Evolutionary conservation across 2,113 vertebrate species (phyloP), one percentile per base, ranked within the genome.

Genomic region (Takifugu bimaculatus): DNA sequence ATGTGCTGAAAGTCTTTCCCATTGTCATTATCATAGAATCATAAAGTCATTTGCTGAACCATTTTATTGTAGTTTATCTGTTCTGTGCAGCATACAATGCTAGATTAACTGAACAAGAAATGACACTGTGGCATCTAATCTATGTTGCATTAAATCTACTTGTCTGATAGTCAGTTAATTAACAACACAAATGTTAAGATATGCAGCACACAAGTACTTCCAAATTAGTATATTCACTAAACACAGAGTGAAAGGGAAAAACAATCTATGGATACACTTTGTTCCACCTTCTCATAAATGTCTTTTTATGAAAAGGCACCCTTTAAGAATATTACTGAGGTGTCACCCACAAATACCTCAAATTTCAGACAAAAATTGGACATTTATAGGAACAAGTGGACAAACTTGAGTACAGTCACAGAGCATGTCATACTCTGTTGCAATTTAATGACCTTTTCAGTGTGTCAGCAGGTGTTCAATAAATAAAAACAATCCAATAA

Each of bases 291-390:
- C 88, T 89, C 88, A 91, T 92, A 90, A 91, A 89, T 15, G 27
- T 78, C 75, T 81, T 63, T 89, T 91, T 89, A 91, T 89, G 89
- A 90, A 89, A 91, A 91, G 86, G 88, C 89, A 91, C 90, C 57
- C 51, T 63, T 42, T 3, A 6, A 61, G 59, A 53, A 53, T 14
- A 68, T 27, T 63, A 78, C 57, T 77, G 69, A 71, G 72, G 75
- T 57, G 49, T 68, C 54, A 60, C 68, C 45, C 70, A 60, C 63
- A 72, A 68, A 80, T 55, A 80, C 65, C 69, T 64, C 68, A 67
- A 62, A 60, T 61, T 66, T 68, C 47, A 62, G 45, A 67, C 14
- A 65, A 58, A 69, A 66, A 45, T 12, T 45, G 25, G 12, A 68
- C 42, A 54, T 57, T 2, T 48, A 65, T 6, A 70, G 57, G 25